Conservation (phyloP, 2,113 vertebrate genomes). For the Jaculus jaculus region DNA sequence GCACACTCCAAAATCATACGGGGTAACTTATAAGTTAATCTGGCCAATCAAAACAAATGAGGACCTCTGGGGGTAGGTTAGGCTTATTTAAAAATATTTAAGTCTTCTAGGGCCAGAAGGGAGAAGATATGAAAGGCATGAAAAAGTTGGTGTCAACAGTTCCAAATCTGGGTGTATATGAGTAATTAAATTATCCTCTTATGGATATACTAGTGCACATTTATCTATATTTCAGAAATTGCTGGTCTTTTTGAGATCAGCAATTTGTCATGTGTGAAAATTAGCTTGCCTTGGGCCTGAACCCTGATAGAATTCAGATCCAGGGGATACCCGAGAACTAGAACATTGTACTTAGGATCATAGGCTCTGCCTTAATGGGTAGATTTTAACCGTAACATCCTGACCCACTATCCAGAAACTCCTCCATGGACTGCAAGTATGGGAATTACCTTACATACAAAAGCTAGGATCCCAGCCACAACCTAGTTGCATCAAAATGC, state of each 20-base stretch:
- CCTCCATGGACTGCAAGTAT: background rate
- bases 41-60: constrained; percentile 78
- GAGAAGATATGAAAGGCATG: constrained; percentile 65
- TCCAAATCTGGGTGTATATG: constrained; percentile 66
- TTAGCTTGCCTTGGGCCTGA: constrained; percentile 28
- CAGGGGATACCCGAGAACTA: background rate
- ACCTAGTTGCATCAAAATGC: background rate
- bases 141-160: constrained; percentile 63
- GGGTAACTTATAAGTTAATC: constrained; percentile 70
- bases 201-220: constrained; percentile 59
- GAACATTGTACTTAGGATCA: background rate
- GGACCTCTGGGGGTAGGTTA: constrained; percentile 59
- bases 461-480: background rate
- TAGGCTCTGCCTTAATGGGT: background rate
- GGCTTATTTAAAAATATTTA: constrained; percentile 80
- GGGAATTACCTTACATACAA: constrained; percentile 32
- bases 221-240: constrained; percentile 75
- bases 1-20: constrained; percentile 69
- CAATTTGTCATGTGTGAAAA: constrained; percentile 23
- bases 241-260: constrained; percentile 48
- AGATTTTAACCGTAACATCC: background rate
- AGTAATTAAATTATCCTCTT: constrained; percentile 73
- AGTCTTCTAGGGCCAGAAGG: constrained; percentile 72
- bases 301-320: background rate
- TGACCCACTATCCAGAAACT: background rate